A percentile compares a stretch with the other conserved stretches of the same genome.
Evolutionary conservation across 2,797 vertebrate genomes (phyloP).

Genomic region (Lateolabrax maculatus): DNA sequence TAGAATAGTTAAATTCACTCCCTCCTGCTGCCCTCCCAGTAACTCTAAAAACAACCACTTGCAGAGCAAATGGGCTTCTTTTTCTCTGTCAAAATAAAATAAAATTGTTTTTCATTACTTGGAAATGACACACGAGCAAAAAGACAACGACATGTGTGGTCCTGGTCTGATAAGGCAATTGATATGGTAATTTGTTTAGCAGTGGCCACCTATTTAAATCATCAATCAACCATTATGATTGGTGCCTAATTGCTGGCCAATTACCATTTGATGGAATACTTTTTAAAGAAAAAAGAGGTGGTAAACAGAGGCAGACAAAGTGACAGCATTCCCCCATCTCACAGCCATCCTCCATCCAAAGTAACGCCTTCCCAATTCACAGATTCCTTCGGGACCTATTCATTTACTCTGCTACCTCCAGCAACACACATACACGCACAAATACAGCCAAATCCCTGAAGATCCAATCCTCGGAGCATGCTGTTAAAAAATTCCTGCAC

Average conservation of each 20-base stretch:
- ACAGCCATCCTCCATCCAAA: constrained; percentile 51
- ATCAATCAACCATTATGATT: constrained; percentile 43
- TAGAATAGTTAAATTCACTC: neutral
- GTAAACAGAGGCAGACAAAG: constrained; percentile 34
- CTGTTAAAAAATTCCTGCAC: constrained; percentile 75
- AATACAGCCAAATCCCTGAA: constrained; percentile 66
- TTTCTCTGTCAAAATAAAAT: constrained; percentile 9
- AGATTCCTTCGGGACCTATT: constrained; percentile 71
- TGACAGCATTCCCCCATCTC: constrained; percentile 19
- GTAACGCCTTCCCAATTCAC: constrained; percentile 68
- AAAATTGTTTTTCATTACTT: neutral
- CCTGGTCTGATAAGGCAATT: constrained; percentile 19
- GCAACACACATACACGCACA: constrained; percentile 37
- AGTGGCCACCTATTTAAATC: constrained; percentile 20
- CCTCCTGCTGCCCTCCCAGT: neutral
- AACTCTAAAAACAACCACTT: neutral
- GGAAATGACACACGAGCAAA: constrained; percentile 18
- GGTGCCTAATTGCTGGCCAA: constrained; percentile 37
- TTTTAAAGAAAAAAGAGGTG: constrained; percentile 2
- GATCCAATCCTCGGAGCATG: constrained; percentile 70
- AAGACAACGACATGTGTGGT: neutral
- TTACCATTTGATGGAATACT: constrained; percentile 35
- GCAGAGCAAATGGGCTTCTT: neutral
- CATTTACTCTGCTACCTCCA: constrained; percentile 63
- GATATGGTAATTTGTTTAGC: constrained; percentile 24